Conservation (phyloP, 2,113 vertebrate species). For the Clinocottus analis region DNA sequence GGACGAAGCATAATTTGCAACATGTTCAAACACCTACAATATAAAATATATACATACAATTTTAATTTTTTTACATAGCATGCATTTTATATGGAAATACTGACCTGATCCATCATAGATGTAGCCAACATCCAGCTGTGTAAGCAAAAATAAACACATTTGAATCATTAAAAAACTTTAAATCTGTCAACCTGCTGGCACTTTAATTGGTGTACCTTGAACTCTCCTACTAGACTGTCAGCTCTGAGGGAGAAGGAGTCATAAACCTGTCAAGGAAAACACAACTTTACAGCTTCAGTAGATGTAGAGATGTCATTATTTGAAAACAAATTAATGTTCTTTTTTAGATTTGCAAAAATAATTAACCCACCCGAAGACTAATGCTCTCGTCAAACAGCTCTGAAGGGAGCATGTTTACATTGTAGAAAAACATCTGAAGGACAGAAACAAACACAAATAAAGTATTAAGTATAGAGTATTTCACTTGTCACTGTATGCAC, state of each 20-base stretch:
- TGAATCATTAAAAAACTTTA: neutral
- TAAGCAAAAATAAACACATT: constrained; percentile 23
- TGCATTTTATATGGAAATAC: constrained; percentile 39
- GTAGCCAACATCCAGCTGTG: constrained; percentile 93
- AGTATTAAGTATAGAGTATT: no score
- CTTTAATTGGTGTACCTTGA: constrained; percentile 86
- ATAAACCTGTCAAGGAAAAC: constrained; percentile 85
- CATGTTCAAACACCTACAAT: neutral
- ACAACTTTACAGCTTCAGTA: neutral
- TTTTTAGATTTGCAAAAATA: neutral
- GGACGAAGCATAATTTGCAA: constrained; percentile 26
- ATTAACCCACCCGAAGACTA: constrained; percentile 90
- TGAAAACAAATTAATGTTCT: neutral
- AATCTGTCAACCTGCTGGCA: neutral
- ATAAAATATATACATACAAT: neutral
- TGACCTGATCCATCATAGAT: constrained; percentile 94
- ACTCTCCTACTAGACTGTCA: constrained; percentile 94
- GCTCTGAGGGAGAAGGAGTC: constrained; percentile 92
- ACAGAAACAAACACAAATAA: neutral
- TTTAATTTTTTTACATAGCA: neutral
- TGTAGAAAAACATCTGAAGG: constrained; percentile 94
- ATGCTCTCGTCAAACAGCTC: constrained; percentile 93
- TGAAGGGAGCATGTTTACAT: constrained; percentile 92
- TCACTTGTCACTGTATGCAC: neutral
- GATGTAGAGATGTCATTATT: neutral